These are phyloP conservation scores for Melitaea athalia DNA, from an alignment of 2,888 invertebrate species.

Conservation along the genomic window DNA sequence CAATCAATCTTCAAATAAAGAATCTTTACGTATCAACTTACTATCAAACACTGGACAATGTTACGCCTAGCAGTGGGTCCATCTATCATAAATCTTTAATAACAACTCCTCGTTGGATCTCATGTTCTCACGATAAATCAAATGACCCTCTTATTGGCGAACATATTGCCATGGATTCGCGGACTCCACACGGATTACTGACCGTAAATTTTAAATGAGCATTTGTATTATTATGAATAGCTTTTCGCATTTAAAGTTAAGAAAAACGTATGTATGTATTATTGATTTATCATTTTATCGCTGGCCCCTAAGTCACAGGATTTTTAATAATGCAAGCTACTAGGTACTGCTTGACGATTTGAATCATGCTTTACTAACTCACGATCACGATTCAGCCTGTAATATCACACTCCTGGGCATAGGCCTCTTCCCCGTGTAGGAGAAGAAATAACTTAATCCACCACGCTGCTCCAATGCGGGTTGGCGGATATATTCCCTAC, in stretches of 20 bases:
- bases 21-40: background rate
- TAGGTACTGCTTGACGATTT: too few relatives aligned
- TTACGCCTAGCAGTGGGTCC: constrained; percentile 9
- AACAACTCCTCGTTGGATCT: constrained; percentile 42
- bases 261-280: too few relatives aligned
- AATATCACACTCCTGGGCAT: too few relatives aligned
- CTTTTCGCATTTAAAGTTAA: background rate
- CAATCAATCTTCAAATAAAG: too few relatives aligned
- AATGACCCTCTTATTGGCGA: constrained; percentile 52
- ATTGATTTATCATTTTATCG: background rate
- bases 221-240: background rate
- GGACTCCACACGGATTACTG: constrained; percentile 18
- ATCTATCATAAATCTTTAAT: constrained; percentile 60
- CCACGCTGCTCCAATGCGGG: too few relatives aligned
- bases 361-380: too few relatives aligned
- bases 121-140: constrained; percentile 79
- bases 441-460: too few relatives aligned
- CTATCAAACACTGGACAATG: constrained; percentile 8
- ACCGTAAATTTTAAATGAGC: constrained; percentile 5
- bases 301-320: too few relatives aligned
- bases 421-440: too few relatives aligned
- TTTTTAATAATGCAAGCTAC: too few relatives aligned
- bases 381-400: too few relatives aligned
- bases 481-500: too few relatives aligned
- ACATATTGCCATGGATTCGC: constrained; percentile 44